A percentile compares a stretch with the other conserved stretches of the same genome.
phyloP scores from a whole-genome alignment of 2,888 invertebrate genomes.

The Gisinianus flammeolus region DNA sequence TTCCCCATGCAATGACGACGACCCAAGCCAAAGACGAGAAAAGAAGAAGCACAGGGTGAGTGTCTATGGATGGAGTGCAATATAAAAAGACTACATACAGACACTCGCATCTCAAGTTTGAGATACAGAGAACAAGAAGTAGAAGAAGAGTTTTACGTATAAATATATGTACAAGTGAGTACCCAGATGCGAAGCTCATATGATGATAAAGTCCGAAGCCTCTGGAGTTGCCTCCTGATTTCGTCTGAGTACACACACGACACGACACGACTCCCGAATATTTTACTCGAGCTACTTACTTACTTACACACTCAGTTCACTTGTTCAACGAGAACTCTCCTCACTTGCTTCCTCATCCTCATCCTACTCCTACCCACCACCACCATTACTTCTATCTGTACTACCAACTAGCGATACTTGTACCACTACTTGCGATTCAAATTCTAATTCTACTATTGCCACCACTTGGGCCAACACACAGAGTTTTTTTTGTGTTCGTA shows the following conservation, averaged over 20 bases:
- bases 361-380: constrained; percentile 6
- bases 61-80: background rate
- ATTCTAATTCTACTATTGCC: background rate
- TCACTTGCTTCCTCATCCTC: constrained; percentile 30
- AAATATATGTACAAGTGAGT: constrained; percentile 16
- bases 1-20: background rate
- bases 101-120: background rate
- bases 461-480: background rate
- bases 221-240: constrained; percentile 55
- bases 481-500: background rate
- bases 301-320: constrained; percentile 38
- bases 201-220: constrained; percentile 53
- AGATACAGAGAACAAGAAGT: background rate
- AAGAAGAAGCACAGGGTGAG: background rate
- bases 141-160: background rate
- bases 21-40: background rate
- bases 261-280: constrained; percentile 44
- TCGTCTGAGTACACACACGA: constrained; percentile 52
- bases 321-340: constrained; percentile 33
- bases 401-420: background rate
- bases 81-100: background rate
- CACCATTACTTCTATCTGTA: background rate
- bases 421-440: background rate
- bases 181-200: constrained; percentile 34
- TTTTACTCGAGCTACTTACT: constrained; percentile 40